These are phyloP conservation scores for Scyliorhinus canicula DNA, from an alignment of 2,797 vertebrate genomes.

Conservation along the genomic window DNA sequence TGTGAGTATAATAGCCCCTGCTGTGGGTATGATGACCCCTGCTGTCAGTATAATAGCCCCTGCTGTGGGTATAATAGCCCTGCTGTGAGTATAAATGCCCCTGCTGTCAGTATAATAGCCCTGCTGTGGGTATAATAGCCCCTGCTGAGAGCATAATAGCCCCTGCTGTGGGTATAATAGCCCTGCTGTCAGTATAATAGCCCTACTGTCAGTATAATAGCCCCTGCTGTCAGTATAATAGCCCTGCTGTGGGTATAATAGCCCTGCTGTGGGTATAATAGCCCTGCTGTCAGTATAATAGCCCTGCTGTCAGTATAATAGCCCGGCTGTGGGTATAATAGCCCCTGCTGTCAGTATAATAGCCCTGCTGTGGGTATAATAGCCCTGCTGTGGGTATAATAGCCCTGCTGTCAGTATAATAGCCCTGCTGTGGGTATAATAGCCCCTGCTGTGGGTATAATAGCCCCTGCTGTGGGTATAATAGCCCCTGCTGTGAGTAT, in stretches of 20 bases:
- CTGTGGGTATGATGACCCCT: conserved; percentile 40
- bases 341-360: conserved; percentile 32
- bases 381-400: conserved; percentile 41
- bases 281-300: conserved; percentile 39
- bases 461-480: too few species aligned
- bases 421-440: too few species aligned
- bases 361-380: conserved; percentile 41
- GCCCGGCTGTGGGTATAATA: conserved; percentile 45
- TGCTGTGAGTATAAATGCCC: neutral
- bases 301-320: conserved; percentile 41
- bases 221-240: conserved; percentile 44
- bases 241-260: conserved; percentile 38
- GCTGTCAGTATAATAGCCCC: conserved; percentile 37
- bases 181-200: too few species aligned
- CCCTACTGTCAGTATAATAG: conserved; percentile 41
- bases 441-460: too few species aligned
- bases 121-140: too few species aligned
- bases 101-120: too few species aligned
- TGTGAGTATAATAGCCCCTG: conserved; percentile 46
- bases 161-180: conserved; percentile 41
- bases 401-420: conserved; percentile 18
- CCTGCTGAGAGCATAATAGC: too few species aligned
- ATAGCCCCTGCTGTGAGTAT: too few species aligned
- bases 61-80: conserved; percentile 44
- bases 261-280: conserved; percentile 42